Evolutionary conservation across 2,113 vertebrate species (phyloP).

Genomic region (Platycercus adscitus): DNA sequence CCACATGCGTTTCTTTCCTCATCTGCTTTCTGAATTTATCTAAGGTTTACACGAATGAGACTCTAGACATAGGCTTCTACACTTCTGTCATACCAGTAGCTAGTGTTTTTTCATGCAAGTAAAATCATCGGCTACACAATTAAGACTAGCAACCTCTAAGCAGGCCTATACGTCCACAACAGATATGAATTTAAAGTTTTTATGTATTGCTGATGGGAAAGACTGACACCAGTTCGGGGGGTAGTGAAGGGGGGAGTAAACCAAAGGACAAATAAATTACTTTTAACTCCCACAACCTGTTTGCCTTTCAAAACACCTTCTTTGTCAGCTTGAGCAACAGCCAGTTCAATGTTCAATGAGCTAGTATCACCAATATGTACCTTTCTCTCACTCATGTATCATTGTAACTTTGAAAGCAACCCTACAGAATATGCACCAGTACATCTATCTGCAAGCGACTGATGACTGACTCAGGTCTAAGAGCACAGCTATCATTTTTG

Average conservation of each 20-base stretch:
- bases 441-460: background rate
- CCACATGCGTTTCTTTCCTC: background rate
- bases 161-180: background rate
- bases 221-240: background rate
- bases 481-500: background rate
- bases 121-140: background rate
- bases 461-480: background rate
- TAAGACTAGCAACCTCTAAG: background rate
- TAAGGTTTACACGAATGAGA: background rate
- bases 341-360: background rate
- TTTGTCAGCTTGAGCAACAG: background rate
- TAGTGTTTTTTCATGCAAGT: background rate
- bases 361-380: accelerated
- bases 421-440: background rate
- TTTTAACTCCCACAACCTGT: background rate
- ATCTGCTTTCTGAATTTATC: background rate
- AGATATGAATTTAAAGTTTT: background rate
- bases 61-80: background rate
- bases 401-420: background rate
- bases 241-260: background rate
- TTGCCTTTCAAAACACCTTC: background rate
- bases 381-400: background rate
- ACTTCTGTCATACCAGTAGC: background rate
- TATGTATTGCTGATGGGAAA: background rate
- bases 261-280: background rate